phyloP scores from a whole-genome alignment of 2,888 invertebrate species.

The Stenotaenia linearis region DNA sequence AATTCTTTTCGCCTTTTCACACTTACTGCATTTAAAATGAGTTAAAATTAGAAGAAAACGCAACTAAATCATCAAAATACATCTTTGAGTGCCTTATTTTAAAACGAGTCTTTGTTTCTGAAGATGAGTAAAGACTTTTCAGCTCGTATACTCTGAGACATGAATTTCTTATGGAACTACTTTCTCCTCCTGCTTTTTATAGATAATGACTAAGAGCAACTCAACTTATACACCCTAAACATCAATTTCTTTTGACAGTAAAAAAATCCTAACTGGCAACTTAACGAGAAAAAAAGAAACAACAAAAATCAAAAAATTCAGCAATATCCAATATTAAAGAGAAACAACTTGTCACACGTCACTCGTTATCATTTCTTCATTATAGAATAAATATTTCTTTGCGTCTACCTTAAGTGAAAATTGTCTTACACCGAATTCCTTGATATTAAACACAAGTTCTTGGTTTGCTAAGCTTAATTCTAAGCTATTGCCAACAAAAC shows the following conservation, averaged over 20 bases:
- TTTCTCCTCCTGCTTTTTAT: background rate
- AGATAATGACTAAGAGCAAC: background rate
- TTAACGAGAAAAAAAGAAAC: background rate
- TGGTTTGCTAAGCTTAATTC: background rate
- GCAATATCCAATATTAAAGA: background rate
- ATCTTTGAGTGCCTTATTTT: background rate
- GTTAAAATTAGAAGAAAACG: no score
- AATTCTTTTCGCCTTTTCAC: no score
- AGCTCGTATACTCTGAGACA: background rate
- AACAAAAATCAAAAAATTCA: background rate
- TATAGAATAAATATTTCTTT: no score
- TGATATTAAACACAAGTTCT: background rate
- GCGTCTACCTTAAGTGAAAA: no score
- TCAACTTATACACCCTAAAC: background rate
- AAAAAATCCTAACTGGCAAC: background rate
- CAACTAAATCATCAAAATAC: background rate
- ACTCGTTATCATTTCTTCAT: no score
- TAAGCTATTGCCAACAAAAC: background rate
- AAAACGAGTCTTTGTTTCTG: background rate
- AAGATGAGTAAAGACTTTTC: background rate
- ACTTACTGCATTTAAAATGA: no score
- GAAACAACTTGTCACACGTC: background rate
- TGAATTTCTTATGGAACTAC: background rate
- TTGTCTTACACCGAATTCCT: background rate
- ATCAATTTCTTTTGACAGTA: background rate